Base-by-base conservation (phyloP, 1,140 invertebrate species). In the Diploscapter pachys region DNA sequence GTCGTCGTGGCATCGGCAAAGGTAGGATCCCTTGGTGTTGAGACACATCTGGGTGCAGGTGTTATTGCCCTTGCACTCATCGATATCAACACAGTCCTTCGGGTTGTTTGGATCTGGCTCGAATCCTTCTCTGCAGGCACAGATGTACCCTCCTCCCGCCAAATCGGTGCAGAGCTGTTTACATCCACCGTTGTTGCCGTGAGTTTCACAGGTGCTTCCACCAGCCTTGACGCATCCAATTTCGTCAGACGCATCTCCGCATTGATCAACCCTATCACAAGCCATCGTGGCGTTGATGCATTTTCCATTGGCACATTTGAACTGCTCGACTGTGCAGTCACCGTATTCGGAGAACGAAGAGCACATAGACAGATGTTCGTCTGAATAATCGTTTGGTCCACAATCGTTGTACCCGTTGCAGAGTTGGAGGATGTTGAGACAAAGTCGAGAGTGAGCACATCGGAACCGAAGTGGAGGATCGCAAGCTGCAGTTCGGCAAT, bases 231-330 rank as follows among this genome's bases (percentile, higher is more conserved):
- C 74, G 71, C 83, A 85, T 73, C 84, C 83, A 65, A 93, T 91
- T 87, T 99, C 96, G 86, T 99, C 96, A 0, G 92, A 93, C 65
- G 91, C 90, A 86, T 98, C 96, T 0, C 92, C 93, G 86, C 96
- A 99, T 86, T 98, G 95, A 85, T 97, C 92, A 79, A 92, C 91
- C 0, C 93, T 93, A 85, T 99, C 95, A 87, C 96, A 99, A 51
- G 98, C 92, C 87, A 95, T 94, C 0, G 93, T 91, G 82, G 92
- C 92, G 86, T 93, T 94, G 1, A 99, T 90, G 85, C 96, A 99
- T 52, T 92, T 91, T 8, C 79, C 79, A 9, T 87, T 91, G 85
- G 95, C 95, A 81, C 89, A 89, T 62, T 86, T 85, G 80, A 89
- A 89, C 61, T 89, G 81, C 71, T 88, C 87, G 4, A 78, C 75